These are phyloP conservation scores for Hydropsyche tenuis DNA, from an alignment of 1,140 invertebrate genomes.

Conservation along the genomic window DNA sequence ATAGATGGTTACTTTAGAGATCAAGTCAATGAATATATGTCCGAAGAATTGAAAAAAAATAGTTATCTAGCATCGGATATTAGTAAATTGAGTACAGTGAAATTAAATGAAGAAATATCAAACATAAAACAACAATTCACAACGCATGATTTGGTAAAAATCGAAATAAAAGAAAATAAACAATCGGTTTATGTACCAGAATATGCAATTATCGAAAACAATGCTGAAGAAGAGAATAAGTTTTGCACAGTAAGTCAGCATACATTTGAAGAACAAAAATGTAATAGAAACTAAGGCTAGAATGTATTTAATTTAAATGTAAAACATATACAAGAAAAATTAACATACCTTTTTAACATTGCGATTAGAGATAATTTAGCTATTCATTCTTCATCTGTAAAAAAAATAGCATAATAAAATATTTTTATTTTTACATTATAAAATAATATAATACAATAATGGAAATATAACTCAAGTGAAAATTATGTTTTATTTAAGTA, in stretches of 20 bases:
- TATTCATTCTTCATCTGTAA: constrained; percentile 26
- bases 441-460: too few species aligned
- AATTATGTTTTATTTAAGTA: too few species aligned
- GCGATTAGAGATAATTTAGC: constrained; percentile 11
- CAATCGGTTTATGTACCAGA: constrained; percentile 28
- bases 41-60: constrained; percentile 55
- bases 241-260: neutral
- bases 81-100: neutral
- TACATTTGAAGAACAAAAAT: neutral
- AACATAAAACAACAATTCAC: neutral
- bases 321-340: too few species aligned
- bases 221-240: neutral
- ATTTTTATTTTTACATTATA: too few species aligned
- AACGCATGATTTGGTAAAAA: neutral
- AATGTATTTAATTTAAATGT: neutral
- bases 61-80: constrained; percentile 51
- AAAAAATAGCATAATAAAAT: too few species aligned
- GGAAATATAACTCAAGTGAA: too few species aligned
- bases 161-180: constrained; percentile 12
- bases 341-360: constrained; percentile 48
- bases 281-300: neutral
- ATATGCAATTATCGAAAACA: constrained; percentile 21
- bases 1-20: constrained; percentile 64
- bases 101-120: neutral
- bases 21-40: constrained; percentile 60